Conservation (phyloP, 2,797 vertebrate genomes). For the Diplodus sargus region DNA sequence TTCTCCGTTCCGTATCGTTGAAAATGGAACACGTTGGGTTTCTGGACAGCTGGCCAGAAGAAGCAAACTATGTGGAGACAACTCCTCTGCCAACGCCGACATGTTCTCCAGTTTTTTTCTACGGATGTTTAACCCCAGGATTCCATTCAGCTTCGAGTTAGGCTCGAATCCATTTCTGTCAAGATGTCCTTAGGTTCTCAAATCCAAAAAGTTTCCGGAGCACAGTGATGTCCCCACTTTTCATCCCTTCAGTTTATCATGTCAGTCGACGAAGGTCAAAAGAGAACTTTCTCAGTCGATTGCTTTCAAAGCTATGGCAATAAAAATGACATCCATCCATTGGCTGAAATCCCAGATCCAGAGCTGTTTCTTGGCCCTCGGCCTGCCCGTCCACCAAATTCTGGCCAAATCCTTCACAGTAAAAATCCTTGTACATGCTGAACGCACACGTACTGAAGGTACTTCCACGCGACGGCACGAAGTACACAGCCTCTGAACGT, state of each 20-base stretch:
- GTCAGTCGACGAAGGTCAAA: not conserved
- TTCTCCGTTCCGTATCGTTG: conserved; percentile 19
- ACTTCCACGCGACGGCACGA: conserved; percentile 7
- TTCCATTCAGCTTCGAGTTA: not conserved
- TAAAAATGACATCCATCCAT: conserved; percentile 22
- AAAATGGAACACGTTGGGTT: not conserved
- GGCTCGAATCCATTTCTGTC: conserved; percentile 3
- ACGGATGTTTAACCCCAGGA: conserved; percentile 22
- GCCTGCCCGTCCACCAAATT: not conserved
- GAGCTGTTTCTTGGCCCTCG: conserved; percentile 19
- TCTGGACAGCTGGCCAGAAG: conserved; percentile 24
- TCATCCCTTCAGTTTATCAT: not conserved
- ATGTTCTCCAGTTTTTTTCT: conserved; percentile 20
- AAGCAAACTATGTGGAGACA: conserved; percentile 24
- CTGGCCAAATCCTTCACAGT: conserved; percentile 5
- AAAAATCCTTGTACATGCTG: not conserved
- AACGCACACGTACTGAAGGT: conserved; percentile 3
- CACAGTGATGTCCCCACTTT: not conserved
- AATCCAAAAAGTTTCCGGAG: not conserved
- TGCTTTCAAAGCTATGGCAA: conserved; percentile 2
- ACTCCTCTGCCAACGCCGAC: conserved; percentile 24
- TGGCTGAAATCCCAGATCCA: conserved; percentile 32
- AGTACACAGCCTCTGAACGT: conserved; percentile 25
- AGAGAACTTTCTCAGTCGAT: not conserved
- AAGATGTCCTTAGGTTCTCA: not conserved